These are phyloP conservation scores for Chesias legatella DNA, from an alignment of 2,888 invertebrate genomes.

Conservation along the genomic window DNA sequence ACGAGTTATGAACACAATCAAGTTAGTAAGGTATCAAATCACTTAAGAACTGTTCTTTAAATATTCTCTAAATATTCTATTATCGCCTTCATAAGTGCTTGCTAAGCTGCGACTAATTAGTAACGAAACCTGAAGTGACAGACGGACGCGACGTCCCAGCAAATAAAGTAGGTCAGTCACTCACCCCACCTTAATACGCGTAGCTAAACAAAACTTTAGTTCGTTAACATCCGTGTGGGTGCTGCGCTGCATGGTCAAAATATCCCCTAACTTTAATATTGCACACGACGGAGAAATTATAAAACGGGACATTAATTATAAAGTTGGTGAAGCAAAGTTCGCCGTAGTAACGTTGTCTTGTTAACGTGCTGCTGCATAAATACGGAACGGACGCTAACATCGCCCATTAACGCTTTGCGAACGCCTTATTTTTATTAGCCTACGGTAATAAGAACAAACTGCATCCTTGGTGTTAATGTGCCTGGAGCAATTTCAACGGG, in stretches of 20 bases:
- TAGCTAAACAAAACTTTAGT: constrained; percentile 33
- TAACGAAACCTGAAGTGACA: too few relatives aligned
- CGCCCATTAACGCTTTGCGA: constrained; percentile 44
- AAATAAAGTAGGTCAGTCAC: too few relatives aligned
- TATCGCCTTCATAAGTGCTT: too few relatives aligned
- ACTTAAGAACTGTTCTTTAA: too few relatives aligned
- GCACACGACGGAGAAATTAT: constrained; percentile 53
- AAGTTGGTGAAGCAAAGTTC: constrained; percentile 56
- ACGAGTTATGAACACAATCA: too few relatives aligned
- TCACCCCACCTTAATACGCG: constrained; percentile 17
- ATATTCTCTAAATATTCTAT: too few relatives aligned
- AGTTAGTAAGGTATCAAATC: too few relatives aligned
- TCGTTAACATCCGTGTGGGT: constrained; percentile 14
- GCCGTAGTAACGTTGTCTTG: constrained; percentile 58
- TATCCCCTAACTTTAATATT: constrained; percentile 50
- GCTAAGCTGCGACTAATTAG: too few relatives aligned
- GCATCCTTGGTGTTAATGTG: constrained; percentile 36
- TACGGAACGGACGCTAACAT: constrained; percentile 44
- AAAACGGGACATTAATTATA: constrained; percentile 62
- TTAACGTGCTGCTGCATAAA: constrained; percentile 62
- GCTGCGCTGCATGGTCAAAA: constrained; percentile 42
- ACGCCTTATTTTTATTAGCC: constrained; percentile 46
- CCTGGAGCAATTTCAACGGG: constrained; percentile 19
- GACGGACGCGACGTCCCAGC: too few relatives aligned
- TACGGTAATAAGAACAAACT: constrained; percentile 40